Percentiles rank a stretch among this genome's conserved stretches.
Evolutionary conservation across 2,113 vertebrate genomes (phyloP).

Genomic region (Trachemys scripta): DNA sequence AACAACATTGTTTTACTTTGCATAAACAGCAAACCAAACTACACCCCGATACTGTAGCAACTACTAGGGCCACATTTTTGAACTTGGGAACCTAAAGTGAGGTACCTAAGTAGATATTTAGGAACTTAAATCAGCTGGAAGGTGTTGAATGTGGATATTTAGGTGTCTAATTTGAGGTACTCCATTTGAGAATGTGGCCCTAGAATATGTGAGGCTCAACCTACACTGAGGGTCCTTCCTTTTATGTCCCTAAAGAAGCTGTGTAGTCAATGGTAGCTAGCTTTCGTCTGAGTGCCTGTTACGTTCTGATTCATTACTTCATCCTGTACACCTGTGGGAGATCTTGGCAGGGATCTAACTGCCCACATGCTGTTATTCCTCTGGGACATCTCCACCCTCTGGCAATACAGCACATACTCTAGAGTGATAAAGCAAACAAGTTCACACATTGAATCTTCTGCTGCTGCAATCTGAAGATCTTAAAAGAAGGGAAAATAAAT

Average conservation of each 20-base stretch:
- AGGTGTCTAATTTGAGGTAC: not conserved
- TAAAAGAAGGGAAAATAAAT: conserved; percentile 14
- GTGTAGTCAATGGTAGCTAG: not conserved
- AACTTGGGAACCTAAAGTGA: not conserved
- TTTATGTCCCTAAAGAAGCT: not conserved
- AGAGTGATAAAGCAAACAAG: not conserved
- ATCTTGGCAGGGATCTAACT: not conserved
- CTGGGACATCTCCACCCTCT: not conserved
- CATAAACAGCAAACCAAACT: not conserved
- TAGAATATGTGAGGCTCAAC: not conserved
- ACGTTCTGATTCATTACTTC: not conserved
- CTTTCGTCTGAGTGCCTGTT: fast-evolving
- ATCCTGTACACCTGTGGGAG: not conserved
- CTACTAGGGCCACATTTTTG: not conserved
- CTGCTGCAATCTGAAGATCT: not conserved
- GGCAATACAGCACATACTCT: not conserved
- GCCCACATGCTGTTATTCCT: not conserved
- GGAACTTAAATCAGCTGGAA: not conserved
- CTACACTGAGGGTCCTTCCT: not conserved
- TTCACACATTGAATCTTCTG: not conserved
- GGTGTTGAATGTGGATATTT: not conserved
- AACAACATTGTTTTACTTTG: not conserved
- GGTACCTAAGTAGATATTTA: not conserved
- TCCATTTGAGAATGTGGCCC: not conserved
- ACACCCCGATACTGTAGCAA: not conserved